Evolutionary conservation across 2,888 invertebrate genomes (phyloP).

Genomic region (Torymus auratus): DNA sequence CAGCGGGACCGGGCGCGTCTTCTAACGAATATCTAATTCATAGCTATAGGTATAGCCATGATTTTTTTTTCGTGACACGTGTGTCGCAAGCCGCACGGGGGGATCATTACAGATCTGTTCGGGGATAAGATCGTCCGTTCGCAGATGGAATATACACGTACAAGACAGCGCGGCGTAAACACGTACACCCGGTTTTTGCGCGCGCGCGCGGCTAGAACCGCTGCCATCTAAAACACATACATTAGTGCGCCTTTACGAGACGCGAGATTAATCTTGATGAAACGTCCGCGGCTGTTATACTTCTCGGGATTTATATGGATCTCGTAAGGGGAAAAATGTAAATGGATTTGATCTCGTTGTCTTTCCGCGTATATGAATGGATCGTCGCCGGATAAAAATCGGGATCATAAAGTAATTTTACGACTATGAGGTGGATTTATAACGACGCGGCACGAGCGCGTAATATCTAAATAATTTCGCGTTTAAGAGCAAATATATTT

Average conservation of each 20-base stretch:
- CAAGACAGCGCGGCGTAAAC: not conserved
- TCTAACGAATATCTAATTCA: too few relatives aligned
- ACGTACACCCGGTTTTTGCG: slow-evolving; percentile 32
- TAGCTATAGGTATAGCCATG: too few relatives aligned
- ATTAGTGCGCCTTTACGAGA: slow-evolving; percentile 26
- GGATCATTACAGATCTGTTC: too few relatives aligned
- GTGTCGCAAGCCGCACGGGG: too few relatives aligned
- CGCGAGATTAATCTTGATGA: slow-evolving; percentile 32
- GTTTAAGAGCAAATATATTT: slow-evolving; percentile 15
- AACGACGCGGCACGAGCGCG: not conserved
- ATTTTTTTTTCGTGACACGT: too few relatives aligned
- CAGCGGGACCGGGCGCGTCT: too few relatives aligned
- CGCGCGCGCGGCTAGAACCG: not conserved
- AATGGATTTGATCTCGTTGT: slow-evolving; percentile 16
- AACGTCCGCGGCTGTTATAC: slow-evolving; percentile 32
- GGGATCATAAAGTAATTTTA: slow-evolving; percentile 47
- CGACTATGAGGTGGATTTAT: slow-evolving; percentile 20
- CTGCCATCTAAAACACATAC: not conserved
- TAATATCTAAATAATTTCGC: slow-evolving; percentile 42
- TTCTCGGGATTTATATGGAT: slow-evolving; percentile 33
- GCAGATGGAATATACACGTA: slow-evolving; percentile 10
- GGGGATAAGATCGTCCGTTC: slow-evolving; percentile 11
- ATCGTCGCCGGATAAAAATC: not conserved
- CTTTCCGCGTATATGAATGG: slow-evolving; percentile 9
- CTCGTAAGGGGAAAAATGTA: not conserved